Percentiles rank a stretch among this genome's conserved stretches.
Evolutionary conservation across 2,888 invertebrate species (phyloP).

Genomic region (Drosophila pseudotalamancana): DNA sequence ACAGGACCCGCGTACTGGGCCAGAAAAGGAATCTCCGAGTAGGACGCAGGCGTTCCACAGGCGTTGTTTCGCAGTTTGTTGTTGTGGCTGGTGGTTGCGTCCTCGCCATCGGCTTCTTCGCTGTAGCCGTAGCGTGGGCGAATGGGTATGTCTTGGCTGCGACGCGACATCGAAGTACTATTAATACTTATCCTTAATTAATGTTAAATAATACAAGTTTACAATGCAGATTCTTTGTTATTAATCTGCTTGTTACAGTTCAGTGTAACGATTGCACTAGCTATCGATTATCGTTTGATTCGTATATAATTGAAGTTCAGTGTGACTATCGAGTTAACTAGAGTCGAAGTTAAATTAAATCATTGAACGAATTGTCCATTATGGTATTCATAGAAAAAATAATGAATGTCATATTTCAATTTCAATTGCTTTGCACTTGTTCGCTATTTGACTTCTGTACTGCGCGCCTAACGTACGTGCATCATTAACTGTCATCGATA

Average conservation of each 20-base stretch:
- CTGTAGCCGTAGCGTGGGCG: constrained; percentile 78
- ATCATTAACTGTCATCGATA: constrained; percentile 6
- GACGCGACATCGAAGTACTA: constrained; percentile 63
- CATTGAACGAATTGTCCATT: no score
- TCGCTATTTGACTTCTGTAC: no score
- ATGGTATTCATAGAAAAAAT: neutral
- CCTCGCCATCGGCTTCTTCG: constrained; percentile 60
- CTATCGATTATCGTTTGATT: neutral
- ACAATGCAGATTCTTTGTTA: constrained; percentile 8
- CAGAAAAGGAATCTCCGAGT: constrained; percentile 80
- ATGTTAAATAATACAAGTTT: neutral
- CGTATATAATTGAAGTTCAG: neutral
- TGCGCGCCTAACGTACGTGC: neutral
- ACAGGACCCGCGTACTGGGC: constrained; percentile 76
- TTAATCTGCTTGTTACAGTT: constrained; percentile 18
- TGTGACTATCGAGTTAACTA: neutral
- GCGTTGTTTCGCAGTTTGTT: constrained; percentile 29
- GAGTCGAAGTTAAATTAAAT: neutral
- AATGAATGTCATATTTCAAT: neutral
- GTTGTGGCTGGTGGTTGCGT: constrained; percentile 28
- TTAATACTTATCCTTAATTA: neutral
- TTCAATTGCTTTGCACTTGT: neutral
- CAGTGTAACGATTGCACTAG: constrained; percentile 2
- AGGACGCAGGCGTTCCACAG: constrained; percentile 65
- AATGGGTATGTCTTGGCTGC: constrained; percentile 80